A percentile compares a stretch with the other conserved stretches of the same genome.
These are phyloP conservation scores for Sebastes iracundus DNA, from an alignment of 2,797 vertebrate genomes.

Conservation along the genomic window DNA sequence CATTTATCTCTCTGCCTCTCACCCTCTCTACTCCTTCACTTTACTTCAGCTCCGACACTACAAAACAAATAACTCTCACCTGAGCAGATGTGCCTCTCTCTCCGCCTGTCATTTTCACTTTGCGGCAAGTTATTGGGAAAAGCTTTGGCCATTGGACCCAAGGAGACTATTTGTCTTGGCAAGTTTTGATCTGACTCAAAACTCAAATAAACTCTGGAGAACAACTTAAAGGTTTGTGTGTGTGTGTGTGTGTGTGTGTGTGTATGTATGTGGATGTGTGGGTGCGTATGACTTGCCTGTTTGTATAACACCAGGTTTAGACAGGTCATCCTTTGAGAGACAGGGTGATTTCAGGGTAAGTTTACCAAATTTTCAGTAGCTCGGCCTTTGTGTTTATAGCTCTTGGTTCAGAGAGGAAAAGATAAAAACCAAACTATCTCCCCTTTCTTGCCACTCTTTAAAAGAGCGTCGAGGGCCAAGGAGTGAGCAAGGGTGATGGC, in stretches of 20 bases:
- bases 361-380: slow-evolving; percentile 48
- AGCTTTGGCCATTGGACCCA: slow-evolving; percentile 48
- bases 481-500: slow-evolving; percentile 47
- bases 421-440: slow-evolving; percentile 34
- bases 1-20: slow-evolving; percentile 63
- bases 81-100: slow-evolving; percentile 47
- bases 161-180: slow-evolving; percentile 60
- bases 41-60: slow-evolving; percentile 42
- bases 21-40: slow-evolving; percentile 41
- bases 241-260: slow-evolving; percentile 1
- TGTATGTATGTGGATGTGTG: slow-evolving; percentile 14
- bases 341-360: slow-evolving; percentile 35
- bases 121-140: slow-evolving; percentile 57
- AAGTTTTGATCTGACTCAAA: slow-evolving; percentile 64
- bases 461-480: slow-evolving; percentile 51
- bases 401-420: slow-evolving; percentile 28
- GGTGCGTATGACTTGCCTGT: slow-evolving; percentile 12
- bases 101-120: slow-evolving; percentile 60
- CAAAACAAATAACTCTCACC: slow-evolving; percentile 75
- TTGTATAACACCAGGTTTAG: slow-evolving; percentile 41
- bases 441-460: slow-evolving; percentile 41
- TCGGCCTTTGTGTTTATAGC: slow-evolving; percentile 36
- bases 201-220: slow-evolving; percentile 56
- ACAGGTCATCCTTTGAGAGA: slow-evolving; percentile 47
- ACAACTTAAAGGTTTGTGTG: slow-evolving; percentile 41